phyloP scores from a whole-genome alignment of 2,888 invertebrate species.

The Ferdinandea cuprea region DNA sequence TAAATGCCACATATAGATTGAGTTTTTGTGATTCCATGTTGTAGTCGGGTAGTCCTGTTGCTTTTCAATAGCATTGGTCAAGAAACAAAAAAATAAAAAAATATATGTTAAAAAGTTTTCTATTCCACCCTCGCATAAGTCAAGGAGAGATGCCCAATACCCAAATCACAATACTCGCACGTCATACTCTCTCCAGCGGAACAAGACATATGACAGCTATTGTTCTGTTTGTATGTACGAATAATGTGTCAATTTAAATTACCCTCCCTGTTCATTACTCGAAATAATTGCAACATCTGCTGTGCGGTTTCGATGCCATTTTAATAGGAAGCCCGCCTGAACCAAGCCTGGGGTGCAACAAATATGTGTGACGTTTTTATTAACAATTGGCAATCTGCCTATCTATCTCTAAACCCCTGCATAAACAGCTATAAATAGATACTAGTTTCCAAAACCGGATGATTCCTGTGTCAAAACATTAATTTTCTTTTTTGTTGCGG shows the following conservation, averaged over 20 bases:
- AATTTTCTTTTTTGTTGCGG: slow-evolving; percentile 54
- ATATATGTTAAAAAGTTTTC: neutral
- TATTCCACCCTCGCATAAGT: slow-evolving; percentile 25
- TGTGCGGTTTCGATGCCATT: slow-evolving; percentile 67
- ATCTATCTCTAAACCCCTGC: slow-evolving; percentile 17
- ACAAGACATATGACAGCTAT: slow-evolving; percentile 66
- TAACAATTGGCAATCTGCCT: slow-evolving; percentile 70
- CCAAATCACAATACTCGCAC: neutral
- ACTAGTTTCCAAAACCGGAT: slow-evolving; percentile 52
- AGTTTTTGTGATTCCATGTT: slow-evolving; percentile 36
- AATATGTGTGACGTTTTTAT: slow-evolving; percentile 64
- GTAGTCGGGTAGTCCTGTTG: slow-evolving; percentile 43
- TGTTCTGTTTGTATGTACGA: slow-evolving; percentile 35
- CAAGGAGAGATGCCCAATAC: slow-evolving; percentile 22
- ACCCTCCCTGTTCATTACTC: slow-evolving; percentile 67
- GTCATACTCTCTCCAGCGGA: slow-evolving; percentile 40
- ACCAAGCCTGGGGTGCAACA: slow-evolving; percentile 49
- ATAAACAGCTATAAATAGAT: neutral
- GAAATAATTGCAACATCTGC: slow-evolving; percentile 75
- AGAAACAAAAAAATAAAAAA: slow-evolving; percentile 21
- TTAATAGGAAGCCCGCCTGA: slow-evolving; percentile 15
- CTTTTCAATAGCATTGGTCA: slow-evolving; percentile 23
- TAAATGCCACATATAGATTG: slow-evolving; percentile 73
- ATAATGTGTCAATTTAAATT: slow-evolving; percentile 72
- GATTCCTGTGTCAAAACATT: slow-evolving; percentile 71